Base-by-base conservation (phyloP, 2,888 invertebrate species). In the Chymomyza amoena region DNA sequence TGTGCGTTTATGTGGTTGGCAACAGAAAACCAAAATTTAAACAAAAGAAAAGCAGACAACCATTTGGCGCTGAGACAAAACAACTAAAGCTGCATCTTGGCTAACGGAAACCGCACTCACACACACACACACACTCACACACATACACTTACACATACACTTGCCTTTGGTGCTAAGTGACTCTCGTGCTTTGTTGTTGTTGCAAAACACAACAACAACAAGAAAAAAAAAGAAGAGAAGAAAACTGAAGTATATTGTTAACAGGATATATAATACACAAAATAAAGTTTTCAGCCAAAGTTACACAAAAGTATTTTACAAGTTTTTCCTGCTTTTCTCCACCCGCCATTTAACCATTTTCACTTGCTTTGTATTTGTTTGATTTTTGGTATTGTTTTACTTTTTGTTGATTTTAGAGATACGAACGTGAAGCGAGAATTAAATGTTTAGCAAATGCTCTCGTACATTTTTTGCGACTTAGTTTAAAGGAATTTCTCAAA, bases 211-310 rank as follows among this genome's bases (percentile, higher is more conserved):
- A 73, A 16, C 62, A 61, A 25, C 1, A 25, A 25, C 1, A 25
- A 25, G 1, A 16, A 20, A 50, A 16, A 54, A 68, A 66, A 79
- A 76, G 66, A 73, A 66, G 75, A 79, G n/a, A n/a, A 62, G 80
- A 79, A 76, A 88, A 80, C 87, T 85, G 80, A 88, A 86, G 85
- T 86, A 88, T 87, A 88, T 86, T 86, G 85, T 86, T 88, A 88
- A 88, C 88, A 86, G 88, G 88, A 86, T 88, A 88, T 87, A 84
- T 86, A 85, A 84, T 84, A 86, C 88, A 84, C 87, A 86, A 87
- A 86, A 86, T 88, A 88, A 86, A 86, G 85, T 86, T 86, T 86
- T 88, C 81, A 81, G 80, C 82, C 84, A 87, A 85, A 86, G 85
- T 86, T 88, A 88, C 88, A 86, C 88, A 86, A 88, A 86, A 86